Evolutionary conservation across 2,113 vertebrate genomes (phyloP), one percentile per base, ranked within the genome.

Genomic region (Lepidiolamprologus cunningtoni): DNA sequence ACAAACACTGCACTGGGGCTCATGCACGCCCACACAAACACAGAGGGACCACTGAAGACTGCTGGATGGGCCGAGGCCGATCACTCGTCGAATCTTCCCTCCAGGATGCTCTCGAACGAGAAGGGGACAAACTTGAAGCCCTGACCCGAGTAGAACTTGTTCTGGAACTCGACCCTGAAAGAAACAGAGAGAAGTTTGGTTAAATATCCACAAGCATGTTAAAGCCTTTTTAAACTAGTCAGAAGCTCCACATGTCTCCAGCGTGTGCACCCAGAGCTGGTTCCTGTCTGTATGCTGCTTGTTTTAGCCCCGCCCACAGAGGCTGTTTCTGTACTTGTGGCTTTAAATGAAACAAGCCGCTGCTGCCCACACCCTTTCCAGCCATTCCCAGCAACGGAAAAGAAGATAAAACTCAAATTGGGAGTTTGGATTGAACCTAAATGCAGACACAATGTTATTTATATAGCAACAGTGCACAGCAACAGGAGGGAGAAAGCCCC

Each of bases 81-180:
- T 96, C 94, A 99, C 23, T 99, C 98, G 0, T 99, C 99, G 55
- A 98, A 97, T 86, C 95, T 96, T 66, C 98, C 99, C 54, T 99
- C 98, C 19, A 98, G 96, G 93, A 99, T 99, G 92, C 96, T 97
- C 76, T 98, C 97, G 3, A 99, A 99, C 4, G 98, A 99, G 96
- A 99, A 99, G 3, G 99, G 98, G 47, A 99, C 89, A 58, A 99
- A 99, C 94, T 99, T 99, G 96, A 98, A 99, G 10, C 99, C 99
- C 11, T 97, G 97, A 21, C 99, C 99, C 0, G 89, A 94, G 96
- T 99, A 99, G 96, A 99, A 99, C 94, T 99, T 99, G 94, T 98
- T 99, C 97, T 99, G 99, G 96, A 99, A 99, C 94, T 99, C 99
- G 16, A 99, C 97, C 99, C 99, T 99, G 95, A 92, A 90, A 87